phyloP scores from a whole-genome alignment of 2,797 vertebrate species.

The Sebastes umbrosus region DNA sequence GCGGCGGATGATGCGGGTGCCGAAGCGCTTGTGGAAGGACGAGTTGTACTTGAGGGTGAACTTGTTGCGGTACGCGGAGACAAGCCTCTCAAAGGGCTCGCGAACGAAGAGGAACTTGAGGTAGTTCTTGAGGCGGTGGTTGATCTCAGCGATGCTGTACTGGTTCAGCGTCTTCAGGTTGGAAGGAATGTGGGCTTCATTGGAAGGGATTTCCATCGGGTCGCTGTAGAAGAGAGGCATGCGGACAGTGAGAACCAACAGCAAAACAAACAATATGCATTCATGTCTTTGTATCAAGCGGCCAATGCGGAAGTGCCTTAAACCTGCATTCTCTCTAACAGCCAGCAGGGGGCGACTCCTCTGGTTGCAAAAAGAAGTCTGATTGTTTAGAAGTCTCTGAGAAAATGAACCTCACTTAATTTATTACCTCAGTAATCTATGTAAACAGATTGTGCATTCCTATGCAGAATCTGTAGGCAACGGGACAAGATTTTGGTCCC shows the following conservation, averaged over 20 bases:
- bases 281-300: neutral
- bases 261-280: neutral
- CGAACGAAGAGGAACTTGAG: conserved; percentile 98
- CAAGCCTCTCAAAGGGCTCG: conserved; percentile 95
- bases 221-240: conserved; percentile 66
- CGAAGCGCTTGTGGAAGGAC: conserved; percentile 96
- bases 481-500: too few relatives aligned
- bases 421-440: too few relatives aligned
- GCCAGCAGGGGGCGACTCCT: neutral
- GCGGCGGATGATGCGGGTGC: conserved; percentile 94
- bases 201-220: conserved; percentile 97
- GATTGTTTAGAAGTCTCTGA: too few relatives aligned
- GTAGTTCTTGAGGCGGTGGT: conserved; percentile 98
- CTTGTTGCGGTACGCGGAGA: conserved; percentile 98
- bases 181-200: conserved; percentile 92
- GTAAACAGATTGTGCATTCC: too few relatives aligned
- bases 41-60: conserved; percentile 99
- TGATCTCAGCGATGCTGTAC: conserved; percentile 97
- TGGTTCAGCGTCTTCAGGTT: conserved; percentile 97
- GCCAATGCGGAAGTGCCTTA: neutral
- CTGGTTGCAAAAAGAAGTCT: too few relatives aligned
- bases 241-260: neutral
- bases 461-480: too few relatives aligned
- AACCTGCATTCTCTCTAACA: neutral
- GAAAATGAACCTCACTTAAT: too few relatives aligned